Percentiles rank a stretch among this genome's conserved stretches.
Evolutionary conservation across 1,140 invertebrate species (phyloP).

Genomic region (Sarcophaga peregrina): DNA sequence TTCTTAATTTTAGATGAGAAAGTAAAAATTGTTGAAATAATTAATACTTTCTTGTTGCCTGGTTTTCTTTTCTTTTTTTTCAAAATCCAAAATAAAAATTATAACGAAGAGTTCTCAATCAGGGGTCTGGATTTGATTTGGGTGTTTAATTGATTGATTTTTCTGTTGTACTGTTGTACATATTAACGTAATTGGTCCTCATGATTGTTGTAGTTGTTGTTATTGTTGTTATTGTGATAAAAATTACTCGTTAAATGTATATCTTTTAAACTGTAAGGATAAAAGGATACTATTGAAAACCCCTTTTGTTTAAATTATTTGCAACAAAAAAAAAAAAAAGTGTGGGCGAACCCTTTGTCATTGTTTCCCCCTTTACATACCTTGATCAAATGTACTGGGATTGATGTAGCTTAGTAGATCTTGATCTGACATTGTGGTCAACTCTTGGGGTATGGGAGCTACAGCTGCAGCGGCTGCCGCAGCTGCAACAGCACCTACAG

Average conservation of each 20-base stretch:
- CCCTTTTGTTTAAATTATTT: too few relatives aligned
- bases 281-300: slow-evolving; percentile 2
- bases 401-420: slow-evolving; percentile 88
- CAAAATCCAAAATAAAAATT: not conserved
- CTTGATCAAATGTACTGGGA: slow-evolving; percentile 85
- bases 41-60: not conserved
- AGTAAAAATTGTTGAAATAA: not conserved
- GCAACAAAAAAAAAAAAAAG: not conserved
- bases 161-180: not conserved
- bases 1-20: too few relatives aligned
- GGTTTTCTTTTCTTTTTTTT: not conserved
- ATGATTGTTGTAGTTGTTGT: not conserved
- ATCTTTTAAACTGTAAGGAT: slow-evolving; percentile 23
- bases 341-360: not conserved
- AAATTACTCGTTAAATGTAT: not conserved
- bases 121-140: not conserved
- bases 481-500: slow-evolving; percentile 48
- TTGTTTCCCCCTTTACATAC: slow-evolving; percentile 66
- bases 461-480: slow-evolving; percentile 55
- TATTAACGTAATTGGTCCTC: not conserved
- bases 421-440: slow-evolving; percentile 84
- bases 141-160: not conserved
- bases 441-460: slow-evolving; percentile 74
- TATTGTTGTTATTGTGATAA: not conserved
- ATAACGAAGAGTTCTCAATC: too few relatives aligned